These are phyloP conservation scores for Meriones unguiculatus DNA, from an alignment of 2,113 vertebrate genomes.

Conservation along the genomic window DNA sequence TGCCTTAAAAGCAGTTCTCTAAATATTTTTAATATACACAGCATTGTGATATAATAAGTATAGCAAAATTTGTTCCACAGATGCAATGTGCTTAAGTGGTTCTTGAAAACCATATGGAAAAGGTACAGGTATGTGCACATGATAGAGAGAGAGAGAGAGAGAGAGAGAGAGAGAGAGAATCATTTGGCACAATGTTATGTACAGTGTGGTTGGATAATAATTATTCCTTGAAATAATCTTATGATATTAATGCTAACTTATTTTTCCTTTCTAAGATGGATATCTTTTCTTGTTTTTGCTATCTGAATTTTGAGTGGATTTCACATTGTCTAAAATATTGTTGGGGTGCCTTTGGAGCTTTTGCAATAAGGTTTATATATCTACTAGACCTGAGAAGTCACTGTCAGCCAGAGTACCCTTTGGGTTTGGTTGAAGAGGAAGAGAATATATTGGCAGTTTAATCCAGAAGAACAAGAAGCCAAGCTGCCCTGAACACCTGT, in stretches of 20 bases:
- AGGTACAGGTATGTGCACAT: background rate
- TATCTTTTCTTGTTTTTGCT: background rate
- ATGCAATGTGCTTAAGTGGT: background rate
- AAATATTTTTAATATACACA: conserved; percentile 81
- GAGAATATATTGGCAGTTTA: fast-evolving
- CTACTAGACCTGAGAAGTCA: background rate
- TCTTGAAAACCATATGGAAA: background rate
- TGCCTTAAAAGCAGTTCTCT: conserved; percentile 63
- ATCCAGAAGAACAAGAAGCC: background rate
- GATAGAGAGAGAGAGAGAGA: background rate
- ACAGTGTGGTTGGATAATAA: background rate
- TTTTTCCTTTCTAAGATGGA: background rate
- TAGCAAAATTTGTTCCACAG: background rate
- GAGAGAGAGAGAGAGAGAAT: background rate
- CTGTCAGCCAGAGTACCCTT: background rate
- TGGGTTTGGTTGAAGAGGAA: background rate
- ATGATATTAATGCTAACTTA: background rate
- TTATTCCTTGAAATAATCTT: background rate
- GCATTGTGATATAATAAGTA: background rate
- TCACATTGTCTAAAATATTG: background rate
- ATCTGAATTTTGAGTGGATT: background rate
- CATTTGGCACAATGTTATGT: fast-evolving
- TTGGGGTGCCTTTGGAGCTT: background rate
- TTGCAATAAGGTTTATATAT: background rate
- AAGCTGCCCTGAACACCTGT: background rate